Percentiles rank a stretch among this genome's conserved stretches.
phyloP scores from a whole-genome alignment of 2,888 invertebrate genomes.

The Acanthosoma haemorrhoidale region DNA sequence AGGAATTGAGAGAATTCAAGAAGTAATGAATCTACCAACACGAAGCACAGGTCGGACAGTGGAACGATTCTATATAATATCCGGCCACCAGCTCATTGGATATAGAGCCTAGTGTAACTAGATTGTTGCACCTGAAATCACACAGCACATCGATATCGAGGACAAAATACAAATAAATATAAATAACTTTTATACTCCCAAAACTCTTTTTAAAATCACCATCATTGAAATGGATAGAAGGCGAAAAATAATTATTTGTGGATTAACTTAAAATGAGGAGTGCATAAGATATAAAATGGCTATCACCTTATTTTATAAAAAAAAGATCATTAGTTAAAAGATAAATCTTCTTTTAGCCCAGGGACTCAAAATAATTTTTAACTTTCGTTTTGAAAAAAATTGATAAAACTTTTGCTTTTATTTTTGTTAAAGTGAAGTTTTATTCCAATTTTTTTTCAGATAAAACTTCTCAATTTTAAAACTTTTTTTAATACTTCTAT shows the following conservation, averaged over 20 bases:
- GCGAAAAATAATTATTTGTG: not conserved
- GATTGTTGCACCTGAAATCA: slow-evolving; percentile 29
- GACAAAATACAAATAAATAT: slow-evolving; percentile 2
- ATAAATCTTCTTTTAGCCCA: too few relatives aligned
- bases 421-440: too few relatives aligned
- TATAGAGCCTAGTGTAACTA: slow-evolving; percentile 26
- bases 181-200: not conserved
- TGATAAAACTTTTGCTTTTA: too few relatives aligned
- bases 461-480: too few relatives aligned
- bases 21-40: slow-evolving; percentile 22
- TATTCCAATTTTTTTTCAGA: too few relatives aligned
- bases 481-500: too few relatives aligned
- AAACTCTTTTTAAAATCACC: not conserved
- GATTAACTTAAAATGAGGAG: too few relatives aligned
- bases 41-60: slow-evolving; percentile 27
- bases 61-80: slow-evolving; percentile 20
- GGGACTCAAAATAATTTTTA: too few relatives aligned
- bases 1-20: not conserved
- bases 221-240: not conserved
- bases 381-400: too few relatives aligned
- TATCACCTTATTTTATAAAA: too few relatives aligned
- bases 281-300: too few relatives aligned
- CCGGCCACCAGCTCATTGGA: slow-evolving; percentile 20
- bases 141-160: slow-evolving; percentile 26
- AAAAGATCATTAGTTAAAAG: too few relatives aligned